These are phyloP conservation scores for Rhodophaea formosa DNA, from an alignment of 2,888 invertebrate species.

Conservation along the genomic window DNA sequence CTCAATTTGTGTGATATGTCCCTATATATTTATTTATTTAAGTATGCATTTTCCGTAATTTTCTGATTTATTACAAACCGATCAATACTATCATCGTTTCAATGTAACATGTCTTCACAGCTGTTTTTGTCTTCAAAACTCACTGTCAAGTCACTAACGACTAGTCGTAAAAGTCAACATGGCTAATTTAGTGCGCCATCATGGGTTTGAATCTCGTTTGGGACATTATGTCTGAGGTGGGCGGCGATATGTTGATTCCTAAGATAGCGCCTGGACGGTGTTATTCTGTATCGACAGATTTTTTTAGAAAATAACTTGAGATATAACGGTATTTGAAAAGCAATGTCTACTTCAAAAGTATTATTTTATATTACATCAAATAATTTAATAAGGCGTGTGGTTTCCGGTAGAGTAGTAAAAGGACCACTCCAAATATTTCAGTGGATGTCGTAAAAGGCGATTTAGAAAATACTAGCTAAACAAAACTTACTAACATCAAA, in stretches of 20 bases:
- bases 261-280: constrained; percentile 49
- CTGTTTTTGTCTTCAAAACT: constrained; percentile 49
- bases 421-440: too few species aligned
- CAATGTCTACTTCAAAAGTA: too few species aligned
- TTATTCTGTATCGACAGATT: neutral
- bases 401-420: too few species aligned
- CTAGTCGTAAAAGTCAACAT: constrained; percentile 59
- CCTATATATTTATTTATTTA: too few species aligned
- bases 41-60: neutral
- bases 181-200: constrained; percentile 65
- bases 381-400: too few species aligned
- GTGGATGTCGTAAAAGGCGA: too few species aligned
- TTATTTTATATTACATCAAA: too few species aligned
- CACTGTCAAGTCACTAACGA: constrained; percentile 64
- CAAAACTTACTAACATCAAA: too few species aligned
- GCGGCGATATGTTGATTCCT: constrained; percentile 62
- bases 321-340: too few species aligned
- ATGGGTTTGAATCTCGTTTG: constrained; percentile 53
- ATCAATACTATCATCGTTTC: constrained; percentile 23
- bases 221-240: constrained; percentile 56
- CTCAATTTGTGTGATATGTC: too few species aligned
- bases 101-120: constrained; percentile 39
- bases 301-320: too few species aligned
- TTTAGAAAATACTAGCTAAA: too few species aligned
- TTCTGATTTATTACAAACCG: constrained; percentile 3